phyloP scores from a whole-genome alignment of 2,888 invertebrate species.

The Stegana nigrithorax region DNA sequence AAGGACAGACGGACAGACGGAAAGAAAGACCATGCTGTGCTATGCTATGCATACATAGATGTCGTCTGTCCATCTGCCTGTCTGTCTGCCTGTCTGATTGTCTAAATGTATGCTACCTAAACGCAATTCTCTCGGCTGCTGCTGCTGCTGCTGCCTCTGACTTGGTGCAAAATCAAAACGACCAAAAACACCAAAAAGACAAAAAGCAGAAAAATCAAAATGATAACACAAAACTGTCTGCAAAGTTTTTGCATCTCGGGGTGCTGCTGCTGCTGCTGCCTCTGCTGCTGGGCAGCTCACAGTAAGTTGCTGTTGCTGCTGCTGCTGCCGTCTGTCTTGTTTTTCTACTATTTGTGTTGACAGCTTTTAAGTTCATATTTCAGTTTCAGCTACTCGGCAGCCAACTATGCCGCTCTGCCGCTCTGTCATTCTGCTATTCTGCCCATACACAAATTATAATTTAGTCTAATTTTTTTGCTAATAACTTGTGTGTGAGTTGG shows the following conservation, averaged over 20 bases:
- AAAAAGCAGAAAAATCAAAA: slow-evolving; percentile 35
- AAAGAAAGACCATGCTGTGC: no score
- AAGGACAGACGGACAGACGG: no score
- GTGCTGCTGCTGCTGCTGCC: slow-evolving; percentile 25
- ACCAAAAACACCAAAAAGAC: neutral
- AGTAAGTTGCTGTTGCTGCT: no score
- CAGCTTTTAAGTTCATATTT: slow-evolving; percentile 54
- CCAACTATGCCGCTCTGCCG: no score
- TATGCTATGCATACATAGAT: no score
- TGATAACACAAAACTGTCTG: slow-evolving; percentile 58
- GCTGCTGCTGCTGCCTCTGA: no score
- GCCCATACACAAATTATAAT: slow-evolving; percentile 54
- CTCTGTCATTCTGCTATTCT: no score
- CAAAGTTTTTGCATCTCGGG: slow-evolving; percentile 52
- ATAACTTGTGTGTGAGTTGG: neutral
- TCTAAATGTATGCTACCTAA: no score
- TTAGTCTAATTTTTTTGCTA: slow-evolving; percentile 42
- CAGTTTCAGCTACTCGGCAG: neutral
- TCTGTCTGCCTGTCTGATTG: neutral
- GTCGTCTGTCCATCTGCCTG: no score
- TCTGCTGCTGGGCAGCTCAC: no score
- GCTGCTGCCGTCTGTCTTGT: slow-evolving; percentile 1
- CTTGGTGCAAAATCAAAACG: neutral
- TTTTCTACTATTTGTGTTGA: slow-evolving; percentile 32
- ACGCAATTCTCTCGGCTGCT: no score